These are phyloP conservation scores for Corydoras sp. DNA, from an alignment of 2,113 vertebrate genomes.

Conservation along the genomic window DNA sequence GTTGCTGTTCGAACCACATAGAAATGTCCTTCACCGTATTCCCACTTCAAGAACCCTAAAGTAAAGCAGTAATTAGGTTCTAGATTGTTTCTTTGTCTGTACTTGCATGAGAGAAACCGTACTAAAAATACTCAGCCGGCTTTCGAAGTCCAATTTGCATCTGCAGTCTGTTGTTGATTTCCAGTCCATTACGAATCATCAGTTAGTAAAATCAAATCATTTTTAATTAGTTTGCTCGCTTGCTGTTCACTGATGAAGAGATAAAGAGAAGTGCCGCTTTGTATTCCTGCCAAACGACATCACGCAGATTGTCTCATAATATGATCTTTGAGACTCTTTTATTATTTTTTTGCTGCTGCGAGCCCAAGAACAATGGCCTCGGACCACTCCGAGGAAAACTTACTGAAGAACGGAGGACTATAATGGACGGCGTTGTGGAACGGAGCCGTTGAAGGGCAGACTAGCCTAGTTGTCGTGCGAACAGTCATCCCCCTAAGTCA, in stretches of 20 bases:
- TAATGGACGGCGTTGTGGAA: constrained; percentile 56
- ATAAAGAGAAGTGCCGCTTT: background rate
- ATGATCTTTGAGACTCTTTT: background rate
- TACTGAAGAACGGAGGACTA: constrained; percentile 45
- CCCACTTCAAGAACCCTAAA: background rate
- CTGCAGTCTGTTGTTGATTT: background rate
- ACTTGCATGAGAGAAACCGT: background rate
- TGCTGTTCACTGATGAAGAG: too few species aligned
- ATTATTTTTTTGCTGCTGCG: constrained; percentile 46
- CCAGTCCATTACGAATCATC: background rate
- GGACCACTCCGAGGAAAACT: constrained; percentile 50
- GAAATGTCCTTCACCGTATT: background rate
- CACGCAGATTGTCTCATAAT: background rate
- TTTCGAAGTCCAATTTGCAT: background rate
- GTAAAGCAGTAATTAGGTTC: background rate
- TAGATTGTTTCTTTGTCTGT: background rate
- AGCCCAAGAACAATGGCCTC: constrained; percentile 37
- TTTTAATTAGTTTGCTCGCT: too few species aligned
- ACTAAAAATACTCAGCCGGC: background rate
- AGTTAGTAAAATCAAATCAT: background rate
- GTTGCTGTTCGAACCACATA: too few species aligned
- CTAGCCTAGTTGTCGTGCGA: constrained; percentile 71
- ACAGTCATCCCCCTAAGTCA: constrained; percentile 73
- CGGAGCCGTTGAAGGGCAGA: constrained; percentile 70
- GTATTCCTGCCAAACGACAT: background rate